A percentile compares a stretch with the other conserved stretches of the same genome.
Conservation (phyloP, 2,888 invertebrate species). For the Scaptodrosophila latifasciaeformis region DNA sequence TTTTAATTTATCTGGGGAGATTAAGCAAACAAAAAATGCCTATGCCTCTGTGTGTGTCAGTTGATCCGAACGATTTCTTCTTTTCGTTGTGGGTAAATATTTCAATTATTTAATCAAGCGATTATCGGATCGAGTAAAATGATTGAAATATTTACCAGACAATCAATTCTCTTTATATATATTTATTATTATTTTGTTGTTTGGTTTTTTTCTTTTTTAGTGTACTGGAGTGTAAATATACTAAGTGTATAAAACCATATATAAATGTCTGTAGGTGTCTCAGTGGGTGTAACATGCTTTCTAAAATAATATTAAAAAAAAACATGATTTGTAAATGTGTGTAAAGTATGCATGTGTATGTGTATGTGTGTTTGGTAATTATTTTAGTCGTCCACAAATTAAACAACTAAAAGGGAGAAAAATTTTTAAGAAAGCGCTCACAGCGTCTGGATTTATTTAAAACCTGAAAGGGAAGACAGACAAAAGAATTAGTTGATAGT, state of each 20-base stretch:
- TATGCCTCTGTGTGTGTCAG: slow-evolving; percentile 10
- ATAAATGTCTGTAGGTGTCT: neutral
- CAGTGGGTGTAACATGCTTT: no score
- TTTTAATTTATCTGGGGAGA: no score
- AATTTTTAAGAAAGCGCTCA: slow-evolving; percentile 4
- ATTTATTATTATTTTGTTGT: slow-evolving; percentile 21
- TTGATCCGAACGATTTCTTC: neutral
- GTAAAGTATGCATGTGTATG: slow-evolving; percentile 2
- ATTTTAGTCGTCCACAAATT: slow-evolving; percentile 5
- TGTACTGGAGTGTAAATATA: slow-evolving; percentile 59
- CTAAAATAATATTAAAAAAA: no score
- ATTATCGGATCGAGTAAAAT: slow-evolving; percentile 2
- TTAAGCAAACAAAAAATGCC: slow-evolving; percentile 13
- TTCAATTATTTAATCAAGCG: slow-evolving; percentile 38
- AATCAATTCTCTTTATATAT: slow-evolving; percentile 6
- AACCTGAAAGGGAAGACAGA: slow-evolving; percentile 31
- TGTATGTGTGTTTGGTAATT: slow-evolving; percentile 17
- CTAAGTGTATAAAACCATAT: slow-evolving; percentile 36
- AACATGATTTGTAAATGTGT: neutral
- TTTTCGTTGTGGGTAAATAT: slow-evolving; percentile 29
- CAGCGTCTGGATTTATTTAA: slow-evolving; percentile 33
- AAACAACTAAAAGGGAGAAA: neutral
- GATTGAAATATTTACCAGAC: neutral
- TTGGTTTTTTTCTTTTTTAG: neutral
- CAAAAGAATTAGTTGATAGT: neutral